Base-by-base conservation (phyloP, 2,797 vertebrate species). In the Carcharodon carcharias region DNA sequence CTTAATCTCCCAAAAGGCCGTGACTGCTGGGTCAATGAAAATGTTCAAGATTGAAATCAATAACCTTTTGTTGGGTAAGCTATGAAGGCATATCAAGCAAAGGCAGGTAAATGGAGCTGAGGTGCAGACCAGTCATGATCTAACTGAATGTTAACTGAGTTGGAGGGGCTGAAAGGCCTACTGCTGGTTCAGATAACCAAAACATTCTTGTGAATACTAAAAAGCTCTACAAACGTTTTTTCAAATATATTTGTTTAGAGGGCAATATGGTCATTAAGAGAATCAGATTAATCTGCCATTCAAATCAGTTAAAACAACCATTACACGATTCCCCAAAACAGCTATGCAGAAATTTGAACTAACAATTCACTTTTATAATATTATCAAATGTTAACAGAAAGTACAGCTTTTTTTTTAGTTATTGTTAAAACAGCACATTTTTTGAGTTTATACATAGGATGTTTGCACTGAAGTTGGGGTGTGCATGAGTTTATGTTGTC, bases 251-350 rank as follows among this genome's bases (percentile, higher is more conserved):
- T 28, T 69, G n/a, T 69, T 95, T 71, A 9, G 65, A 45, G 65
- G 65, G 40, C 65, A 95, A 50, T 95, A 95, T 71, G 16, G 45
- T 95, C 21, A 31, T 69, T 71, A 71, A 54, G 40, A 12, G 23
- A 95, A 50, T 95, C 56, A 54, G 26, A 95, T 31, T 45, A 95
- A 95, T 71, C 21, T 95, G 93, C 93, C 65, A 95, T 67, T 95
- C 93, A 67, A 71, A 92, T 35, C 67, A 95, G 93, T 95, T 95
- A 54, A 71, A 95, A 95, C 23, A 95, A 11, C 40, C 45, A 95
- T 95, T 67, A 71, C 12, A 95, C 65, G 31, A 95, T 95, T 71
- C 2, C 93, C 67, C 93, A 45, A 54, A 95, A 95, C 9, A 95
- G 21, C 65, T 26, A 54, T 31, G 40, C 45, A 50, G 65, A 69